These are phyloP conservation scores for Nasonia giraulti DNA, from an alignment of 1,140 invertebrate genomes.

Conservation along the genomic window DNA sequence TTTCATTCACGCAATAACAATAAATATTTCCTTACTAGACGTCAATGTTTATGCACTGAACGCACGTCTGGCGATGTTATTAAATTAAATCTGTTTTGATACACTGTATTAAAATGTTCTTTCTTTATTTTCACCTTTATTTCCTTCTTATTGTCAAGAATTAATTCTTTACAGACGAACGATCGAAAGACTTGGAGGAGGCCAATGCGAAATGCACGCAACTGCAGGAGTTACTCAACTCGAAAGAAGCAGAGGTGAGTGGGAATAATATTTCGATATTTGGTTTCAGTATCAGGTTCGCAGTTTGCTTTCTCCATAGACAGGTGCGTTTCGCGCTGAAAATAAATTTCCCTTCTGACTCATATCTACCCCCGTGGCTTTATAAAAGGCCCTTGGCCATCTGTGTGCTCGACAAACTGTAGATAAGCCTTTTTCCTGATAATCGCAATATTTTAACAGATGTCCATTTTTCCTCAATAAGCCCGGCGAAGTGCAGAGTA, in stretches of 20 bases:
- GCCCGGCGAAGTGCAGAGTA: constrained; percentile 65
- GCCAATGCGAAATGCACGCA: constrained; percentile 75
- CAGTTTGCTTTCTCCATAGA: background rate
- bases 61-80: too few species aligned
- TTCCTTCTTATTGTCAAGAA: background rate
- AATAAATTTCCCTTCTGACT: background rate
- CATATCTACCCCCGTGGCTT: constrained; percentile 23
- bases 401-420: constrained; percentile 52
- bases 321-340: background rate
- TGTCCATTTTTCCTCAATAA: constrained; percentile 68
- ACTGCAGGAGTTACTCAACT: constrained; percentile 77
- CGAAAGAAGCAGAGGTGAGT: constrained; percentile 80
- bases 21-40: background rate
- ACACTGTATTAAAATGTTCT: background rate
- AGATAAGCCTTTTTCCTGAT: constrained; percentile 55
- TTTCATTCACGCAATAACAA: background rate
- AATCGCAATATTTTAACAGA: constrained; percentile 69
- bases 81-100: too few species aligned
- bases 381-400: constrained; percentile 53
- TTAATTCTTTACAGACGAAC: constrained; percentile 63
- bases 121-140: background rate
- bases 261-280: constrained; percentile 46
- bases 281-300: background rate
- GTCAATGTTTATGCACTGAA: too few species aligned
- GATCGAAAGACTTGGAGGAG: constrained; percentile 70